These are phyloP conservation scores for Trinectes maculatus DNA, from an alignment of 2,113 vertebrate species.

Conservation along the genomic window DNA sequence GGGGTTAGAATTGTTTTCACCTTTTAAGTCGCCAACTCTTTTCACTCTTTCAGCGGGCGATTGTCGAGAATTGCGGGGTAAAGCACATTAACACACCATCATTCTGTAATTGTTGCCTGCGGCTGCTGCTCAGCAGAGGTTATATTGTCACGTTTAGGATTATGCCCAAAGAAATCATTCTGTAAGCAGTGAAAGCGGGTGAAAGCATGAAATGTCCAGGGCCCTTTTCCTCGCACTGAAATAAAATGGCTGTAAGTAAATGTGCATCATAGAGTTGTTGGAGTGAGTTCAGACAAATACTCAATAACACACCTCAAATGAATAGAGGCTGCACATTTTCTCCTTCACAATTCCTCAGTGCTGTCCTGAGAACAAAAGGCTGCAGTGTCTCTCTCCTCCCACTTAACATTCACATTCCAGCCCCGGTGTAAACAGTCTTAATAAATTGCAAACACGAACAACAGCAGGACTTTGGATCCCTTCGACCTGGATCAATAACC, in stretches of 20 bases:
- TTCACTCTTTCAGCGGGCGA: background rate
- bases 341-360: background rate
- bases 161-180: slow-evolving; percentile 11
- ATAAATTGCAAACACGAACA: slow-evolving; percentile 34
- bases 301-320: background rate
- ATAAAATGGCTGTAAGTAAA: background rate
- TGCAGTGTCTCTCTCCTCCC: slow-evolving; percentile 19
- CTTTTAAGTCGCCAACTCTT: background rate
- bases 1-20: background rate
- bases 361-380: slow-evolving; percentile 8
- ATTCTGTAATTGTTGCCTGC: background rate
- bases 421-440: slow-evolving; percentile 27
- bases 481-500: slow-evolving; percentile 47
- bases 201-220: background rate
- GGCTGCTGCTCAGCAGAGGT: background rate
- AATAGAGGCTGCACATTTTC: background rate
- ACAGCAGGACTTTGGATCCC: slow-evolving; percentile 18
- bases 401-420: slow-evolving; percentile 33
- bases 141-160: background rate
- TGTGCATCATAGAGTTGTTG: background rate
- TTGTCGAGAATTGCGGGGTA: background rate
- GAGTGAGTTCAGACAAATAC: background rate
- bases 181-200: background rate
- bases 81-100: background rate
- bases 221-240: background rate